phyloP scores from a whole-genome alignment of 1,140 invertebrate genomes.

The Drosophila tristis region DNA sequence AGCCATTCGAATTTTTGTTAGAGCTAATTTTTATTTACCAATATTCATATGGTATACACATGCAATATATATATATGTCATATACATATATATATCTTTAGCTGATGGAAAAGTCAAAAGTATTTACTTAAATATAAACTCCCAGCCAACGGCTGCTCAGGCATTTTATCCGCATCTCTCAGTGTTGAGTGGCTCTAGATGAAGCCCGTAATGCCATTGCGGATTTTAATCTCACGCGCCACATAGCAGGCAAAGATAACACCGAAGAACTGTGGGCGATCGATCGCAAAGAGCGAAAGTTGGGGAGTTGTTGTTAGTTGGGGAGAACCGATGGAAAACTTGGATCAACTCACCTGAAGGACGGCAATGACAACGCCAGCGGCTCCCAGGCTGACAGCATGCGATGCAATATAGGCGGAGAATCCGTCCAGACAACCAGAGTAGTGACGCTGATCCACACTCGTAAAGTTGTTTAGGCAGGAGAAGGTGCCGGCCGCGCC shows the following conservation, averaged over 20 bases:
- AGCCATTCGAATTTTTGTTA: not conserved
- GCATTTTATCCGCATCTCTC: constrained; percentile 4
- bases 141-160: not conserved
- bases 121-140: constrained; percentile 37
- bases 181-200: constrained; percentile 31
- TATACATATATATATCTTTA: not conserved
- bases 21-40: not conserved
- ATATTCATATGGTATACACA: constrained; percentile 4
- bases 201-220: constrained; percentile 77
- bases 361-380: constrained; percentile 91
- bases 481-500: constrained; percentile 84
- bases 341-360: constrained; percentile 87
- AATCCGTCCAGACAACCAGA: constrained; percentile 87
- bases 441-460: constrained; percentile 17
- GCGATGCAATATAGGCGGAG: constrained; percentile 86
- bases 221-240: constrained; percentile 81
- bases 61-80: constrained; percentile 16
- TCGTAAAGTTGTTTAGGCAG: constrained; percentile 76
- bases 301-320: not conserved
- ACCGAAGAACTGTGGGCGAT: constrained; percentile 81
- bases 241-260: constrained; percentile 84
- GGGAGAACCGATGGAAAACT: not conserved
- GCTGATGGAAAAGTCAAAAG: constrained; percentile 4
- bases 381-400: constrained; percentile 89
- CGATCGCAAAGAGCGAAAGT: not conserved